Conservation (phyloP, 1,140 invertebrate genomes). For the Diabrotica undecimpunctata region DNA sequence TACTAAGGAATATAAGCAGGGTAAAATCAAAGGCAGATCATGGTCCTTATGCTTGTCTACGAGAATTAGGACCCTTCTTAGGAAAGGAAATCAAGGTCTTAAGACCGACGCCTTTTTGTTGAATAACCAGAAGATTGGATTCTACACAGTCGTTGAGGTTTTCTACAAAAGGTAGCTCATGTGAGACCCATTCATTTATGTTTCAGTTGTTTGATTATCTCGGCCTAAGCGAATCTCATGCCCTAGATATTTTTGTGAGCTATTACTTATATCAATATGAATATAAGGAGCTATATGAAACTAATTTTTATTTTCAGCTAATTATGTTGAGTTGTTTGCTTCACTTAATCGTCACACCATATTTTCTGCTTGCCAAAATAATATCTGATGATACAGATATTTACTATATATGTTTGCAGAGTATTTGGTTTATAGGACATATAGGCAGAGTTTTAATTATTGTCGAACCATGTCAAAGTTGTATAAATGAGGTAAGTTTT, state of each 20-base stretch:
- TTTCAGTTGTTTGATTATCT: too few species aligned
- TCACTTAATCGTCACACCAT: constrained; percentile 13
- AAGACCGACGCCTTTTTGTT: neutral
- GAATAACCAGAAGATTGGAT: neutral
- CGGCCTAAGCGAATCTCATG: too few species aligned
- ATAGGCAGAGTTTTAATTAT: constrained; percentile 8
- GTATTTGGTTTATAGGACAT: constrained; percentile 9
- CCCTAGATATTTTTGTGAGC: too few species aligned
- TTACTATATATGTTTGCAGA: neutral
- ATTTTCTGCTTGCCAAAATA: constrained; percentile 5
- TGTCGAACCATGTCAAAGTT: constrained; percentile 19
- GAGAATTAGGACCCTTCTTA: too few species aligned
- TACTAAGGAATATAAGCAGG: too few species aligned
- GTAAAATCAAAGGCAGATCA: neutral
- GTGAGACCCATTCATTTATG: too few species aligned
- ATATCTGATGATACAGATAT: neutral
- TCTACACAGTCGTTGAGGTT: neutral
- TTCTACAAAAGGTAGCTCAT: neutral
- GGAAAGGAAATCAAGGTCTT: too few species aligned
- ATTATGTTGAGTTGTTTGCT: constrained; percentile 13
- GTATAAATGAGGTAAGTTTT: constrained; percentile 8
- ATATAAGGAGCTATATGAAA: too few species aligned
- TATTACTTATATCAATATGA: too few species aligned
- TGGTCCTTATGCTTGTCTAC: neutral
- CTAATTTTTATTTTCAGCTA: constrained; percentile 13